Evolutionary conservation across 2,797 vertebrate species (phyloP).

Genomic region (Enteromius treurensis): DNA sequence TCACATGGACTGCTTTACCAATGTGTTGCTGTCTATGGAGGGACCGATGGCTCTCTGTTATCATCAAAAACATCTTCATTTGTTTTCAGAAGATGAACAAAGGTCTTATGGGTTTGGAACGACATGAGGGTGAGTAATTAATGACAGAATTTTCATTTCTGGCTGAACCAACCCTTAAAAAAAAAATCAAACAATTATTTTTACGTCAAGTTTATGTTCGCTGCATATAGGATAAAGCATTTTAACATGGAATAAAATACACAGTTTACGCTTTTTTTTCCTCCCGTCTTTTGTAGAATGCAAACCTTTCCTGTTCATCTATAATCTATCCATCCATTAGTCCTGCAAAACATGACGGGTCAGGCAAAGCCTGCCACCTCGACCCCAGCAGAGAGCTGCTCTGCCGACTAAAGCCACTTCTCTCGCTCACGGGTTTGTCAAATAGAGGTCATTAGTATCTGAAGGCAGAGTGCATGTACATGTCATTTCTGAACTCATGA

Average conservation of each 20-base stretch:
- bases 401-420: background rate
- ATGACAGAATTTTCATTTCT: no score
- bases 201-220: background rate
- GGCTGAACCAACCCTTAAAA: no score
- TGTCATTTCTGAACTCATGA: constrained; percentile 8
- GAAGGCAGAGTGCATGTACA: constrained; percentile 7
- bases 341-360: constrained; percentile 9
- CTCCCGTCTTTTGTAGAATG: background rate
- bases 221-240: background rate
- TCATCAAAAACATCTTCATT: no score
- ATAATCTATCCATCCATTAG: background rate
- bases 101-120: no score
- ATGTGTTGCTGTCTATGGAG: no score
- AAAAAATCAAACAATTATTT: background rate
- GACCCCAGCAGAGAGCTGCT: constrained; percentile 1
- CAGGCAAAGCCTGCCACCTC: background rate
- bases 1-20: no score
- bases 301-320: background rate
- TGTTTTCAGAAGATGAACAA: no score
- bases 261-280: background rate
- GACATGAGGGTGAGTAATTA: no score
- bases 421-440: background rate
- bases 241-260: background rate
- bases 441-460: constrained; percentile 23
- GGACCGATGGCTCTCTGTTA: no score